Conservation (phyloP, 2,888 invertebrate genomes). For the Caenorhabditis sp. region DNA sequence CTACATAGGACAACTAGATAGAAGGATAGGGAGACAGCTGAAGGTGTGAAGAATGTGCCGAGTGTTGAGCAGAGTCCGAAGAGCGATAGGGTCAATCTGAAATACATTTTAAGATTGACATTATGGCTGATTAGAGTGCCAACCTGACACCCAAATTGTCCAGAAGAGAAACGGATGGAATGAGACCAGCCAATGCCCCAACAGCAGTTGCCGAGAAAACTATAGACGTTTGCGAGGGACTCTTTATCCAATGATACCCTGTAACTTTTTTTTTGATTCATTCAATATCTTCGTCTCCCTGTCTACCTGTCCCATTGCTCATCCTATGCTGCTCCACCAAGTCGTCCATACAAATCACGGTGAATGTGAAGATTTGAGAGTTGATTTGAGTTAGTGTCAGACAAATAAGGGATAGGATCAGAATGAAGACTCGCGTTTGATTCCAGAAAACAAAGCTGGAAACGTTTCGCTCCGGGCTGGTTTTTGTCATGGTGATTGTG, state of each 20-base stretch:
- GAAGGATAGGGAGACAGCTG: slow-evolving; percentile 32
- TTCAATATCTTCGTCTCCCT: slow-evolving; percentile 19
- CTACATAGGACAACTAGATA: slow-evolving; percentile 20
- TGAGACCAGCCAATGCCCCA: slow-evolving; percentile 35
- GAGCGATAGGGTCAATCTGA: slow-evolving; percentile 28
- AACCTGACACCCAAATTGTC: slow-evolving; percentile 23
- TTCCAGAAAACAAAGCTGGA: slow-evolving; percentile 31
- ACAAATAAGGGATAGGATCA: slow-evolving; percentile 25
- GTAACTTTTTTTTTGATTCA: too few relatives aligned
- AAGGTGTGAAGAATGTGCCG: slow-evolving; percentile 35
- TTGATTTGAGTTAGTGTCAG: slow-evolving; percentile 38
- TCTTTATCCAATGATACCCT: slow-evolving; percentile 62
- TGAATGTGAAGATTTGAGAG: slow-evolving; percentile 40
- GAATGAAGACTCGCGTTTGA: slow-evolving; percentile 11
- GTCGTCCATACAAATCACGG: slow-evolving; percentile 62
- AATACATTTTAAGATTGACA: too few relatives aligned
- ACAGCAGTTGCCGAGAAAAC: slow-evolving; percentile 44
- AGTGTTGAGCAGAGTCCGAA: slow-evolving; percentile 35
- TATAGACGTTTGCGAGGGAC: slow-evolving; percentile 19
- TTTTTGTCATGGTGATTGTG: too few relatives aligned
- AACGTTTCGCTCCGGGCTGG: too few relatives aligned
- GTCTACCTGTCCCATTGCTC: slow-evolving; percentile 11
- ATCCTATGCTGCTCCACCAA: slow-evolving; percentile 5
- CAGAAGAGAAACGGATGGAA: slow-evolving; percentile 43
- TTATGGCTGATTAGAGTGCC: too few relatives aligned